Evolutionary conservation across 2,113 vertebrate genomes (phyloP), one percentile per base, ranked within the genome.

Genomic region (Istiophorus platypterus): DNA sequence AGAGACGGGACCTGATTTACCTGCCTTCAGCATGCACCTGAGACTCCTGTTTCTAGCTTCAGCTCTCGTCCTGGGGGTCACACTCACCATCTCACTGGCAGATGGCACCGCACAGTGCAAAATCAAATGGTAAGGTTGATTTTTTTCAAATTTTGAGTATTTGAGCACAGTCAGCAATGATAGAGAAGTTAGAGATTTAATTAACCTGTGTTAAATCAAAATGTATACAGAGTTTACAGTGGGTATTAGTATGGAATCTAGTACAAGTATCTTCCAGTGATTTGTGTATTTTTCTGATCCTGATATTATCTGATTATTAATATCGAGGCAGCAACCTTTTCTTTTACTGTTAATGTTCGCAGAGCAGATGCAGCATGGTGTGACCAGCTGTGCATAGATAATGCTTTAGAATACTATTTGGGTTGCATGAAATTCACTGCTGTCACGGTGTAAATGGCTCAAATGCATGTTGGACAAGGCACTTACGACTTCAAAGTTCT

Each of bases 101-200:
- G 76, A 82, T 13, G 6, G 41, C n/a, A 52, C 72, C 0, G 51
- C 85, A 2, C 75, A 89, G 17, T 90, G 92, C 88, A 92, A 92
- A 87, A 45, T 93, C 71, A 93, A 89, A 81, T 93, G 91, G 92
- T 92, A 82, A 85, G 8, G 47, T 65, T 7, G 22, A 47, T 65
- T 17, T 24, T 37, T 27, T 24, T 27, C 7, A 65, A 57, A 26
- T 8, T 56, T 47, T 9, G 0, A 22, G n/a, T 24, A 11, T 27
- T 31, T 69, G 9, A 61, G 17, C 5, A 42, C 1, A 72, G 24
- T 42, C 11, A 22, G n/a, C 24, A 58, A 1, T 22, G 20, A 49
- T 34, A 12, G 2, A 9, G 57, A 37, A 73, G 8, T 12, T 7
- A 47, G 12, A 47, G 27, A 39, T 22, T 22, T 15, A 29, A 29